These are phyloP conservation scores for Procambarus virginalis DNA, from an alignment of 1,140 invertebrate species.

Conservation along the genomic window DNA sequence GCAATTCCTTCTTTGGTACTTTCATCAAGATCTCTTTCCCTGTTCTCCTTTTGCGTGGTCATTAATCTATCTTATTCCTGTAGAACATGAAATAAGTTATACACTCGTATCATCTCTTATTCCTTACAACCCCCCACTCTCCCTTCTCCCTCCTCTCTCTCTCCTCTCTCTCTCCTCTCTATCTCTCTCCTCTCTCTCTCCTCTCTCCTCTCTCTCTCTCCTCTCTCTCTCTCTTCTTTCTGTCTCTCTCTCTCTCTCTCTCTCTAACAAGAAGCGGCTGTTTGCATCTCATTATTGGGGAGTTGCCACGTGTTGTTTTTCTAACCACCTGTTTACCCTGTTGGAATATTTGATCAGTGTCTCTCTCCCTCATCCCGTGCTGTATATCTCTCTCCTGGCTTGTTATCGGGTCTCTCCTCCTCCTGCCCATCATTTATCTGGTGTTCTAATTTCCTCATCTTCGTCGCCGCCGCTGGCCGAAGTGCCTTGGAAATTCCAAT, in stretches of 20 bases:
- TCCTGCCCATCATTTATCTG: background rate
- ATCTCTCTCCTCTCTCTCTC: too few species aligned
- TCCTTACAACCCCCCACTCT: background rate
- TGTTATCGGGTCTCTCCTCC: background rate
- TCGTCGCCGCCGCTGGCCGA: too few species aligned
- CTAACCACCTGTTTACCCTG: background rate
- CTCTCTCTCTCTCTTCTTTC: too few species aligned
- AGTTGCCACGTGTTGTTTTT: background rate
- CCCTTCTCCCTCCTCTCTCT: too few species aligned
- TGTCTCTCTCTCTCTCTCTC: too few species aligned
- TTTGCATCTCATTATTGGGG: background rate
- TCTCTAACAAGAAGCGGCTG: background rate
- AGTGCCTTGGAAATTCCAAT: too few species aligned
- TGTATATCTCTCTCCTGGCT: background rate
- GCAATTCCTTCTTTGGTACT: background rate
- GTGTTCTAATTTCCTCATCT: too few species aligned
- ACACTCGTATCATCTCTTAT: background rate
- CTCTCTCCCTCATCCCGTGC: background rate
- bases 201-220: too few species aligned
- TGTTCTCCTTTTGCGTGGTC: background rate
- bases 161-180: too few species aligned
- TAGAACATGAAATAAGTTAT: too few species aligned
- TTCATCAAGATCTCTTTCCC: background rate
- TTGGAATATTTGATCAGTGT: background rate
- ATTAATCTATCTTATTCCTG: background rate